A percentile compares a stretch with the other conserved stretches of the same genome.
Conservation (phyloP, 2,888 invertebrate genomes). For the Aporophyla nigra region DNA sequence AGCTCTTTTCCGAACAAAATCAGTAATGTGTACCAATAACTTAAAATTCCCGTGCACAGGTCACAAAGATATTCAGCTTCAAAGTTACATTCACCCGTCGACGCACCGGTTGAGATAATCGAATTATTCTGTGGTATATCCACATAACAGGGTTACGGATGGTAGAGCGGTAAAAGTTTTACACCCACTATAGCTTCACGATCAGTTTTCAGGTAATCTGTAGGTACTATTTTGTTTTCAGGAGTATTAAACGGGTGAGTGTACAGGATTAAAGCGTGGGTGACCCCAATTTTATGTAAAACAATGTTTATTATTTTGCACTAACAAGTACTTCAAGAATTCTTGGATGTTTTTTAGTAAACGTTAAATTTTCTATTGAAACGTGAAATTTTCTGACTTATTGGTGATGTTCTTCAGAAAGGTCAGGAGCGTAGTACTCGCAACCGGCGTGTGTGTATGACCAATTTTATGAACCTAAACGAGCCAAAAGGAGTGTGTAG, state of each 20-base stretch:
- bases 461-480: no score
- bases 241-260: neutral
- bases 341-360: neutral
- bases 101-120: slow-evolving; percentile 64
- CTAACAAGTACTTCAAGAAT: neutral
- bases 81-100: slow-evolving; percentile 48
- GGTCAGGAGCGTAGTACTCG: no score
- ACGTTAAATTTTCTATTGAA: neutral
- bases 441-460: no score
- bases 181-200: slow-evolving; percentile 31
- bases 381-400: no score
- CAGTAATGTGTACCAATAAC: slow-evolving; percentile 17
- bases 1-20: slow-evolving; percentile 6
- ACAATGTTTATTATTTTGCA: slow-evolving; percentile 1
- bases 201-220: slow-evolving; percentile 42
- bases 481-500: no score
- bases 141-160: slow-evolving; percentile 54
- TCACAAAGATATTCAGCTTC: slow-evolving; percentile 48
- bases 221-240: slow-evolving; percentile 5
- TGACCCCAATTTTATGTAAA: neutral
- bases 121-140: slow-evolving; percentile 65
- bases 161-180: slow-evolving; percentile 59
- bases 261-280: neutral
- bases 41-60: slow-evolving; percentile 24
- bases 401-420: no score